Conservation (phyloP, 2,113 vertebrate genomes). For the Actenoides hombroni region DNA sequence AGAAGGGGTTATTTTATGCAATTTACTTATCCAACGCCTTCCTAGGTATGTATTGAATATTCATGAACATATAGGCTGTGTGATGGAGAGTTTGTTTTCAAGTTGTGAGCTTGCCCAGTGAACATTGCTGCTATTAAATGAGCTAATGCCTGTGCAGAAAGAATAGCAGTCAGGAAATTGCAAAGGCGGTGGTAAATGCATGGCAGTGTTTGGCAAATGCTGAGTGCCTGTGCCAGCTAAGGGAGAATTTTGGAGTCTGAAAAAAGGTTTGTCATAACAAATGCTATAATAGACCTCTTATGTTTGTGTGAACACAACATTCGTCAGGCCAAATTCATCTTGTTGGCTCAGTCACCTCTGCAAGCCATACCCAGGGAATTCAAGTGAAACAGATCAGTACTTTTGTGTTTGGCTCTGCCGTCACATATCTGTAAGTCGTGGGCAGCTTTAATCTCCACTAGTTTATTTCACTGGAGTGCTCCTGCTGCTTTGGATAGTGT, state of each 20-base stretch:
- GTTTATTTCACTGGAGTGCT: neutral
- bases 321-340: rapidly evolving
- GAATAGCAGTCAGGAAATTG: neutral
- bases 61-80: neutral
- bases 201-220: neutral
- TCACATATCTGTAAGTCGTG: neutral
- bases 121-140: neutral
- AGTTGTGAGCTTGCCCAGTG: neutral
- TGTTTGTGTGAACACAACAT: neutral
- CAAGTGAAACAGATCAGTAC: neutral
- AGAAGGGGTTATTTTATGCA: neutral
- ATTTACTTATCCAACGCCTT: neutral
- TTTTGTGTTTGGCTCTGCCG: neutral
- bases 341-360: neutral
- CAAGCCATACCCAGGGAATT: neutral
- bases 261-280: neutral
- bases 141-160: neutral
- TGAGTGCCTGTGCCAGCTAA: neutral
- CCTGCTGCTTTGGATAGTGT: neutral
- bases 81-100: neutral
- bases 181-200: neutral
- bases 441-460: neutral
- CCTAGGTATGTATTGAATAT: neutral
- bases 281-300: neutral
- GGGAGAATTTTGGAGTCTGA: neutral